Base-by-base conservation (phyloP, 2,113 vertebrate genomes). In the Dipodomys spectabilis region DNA sequence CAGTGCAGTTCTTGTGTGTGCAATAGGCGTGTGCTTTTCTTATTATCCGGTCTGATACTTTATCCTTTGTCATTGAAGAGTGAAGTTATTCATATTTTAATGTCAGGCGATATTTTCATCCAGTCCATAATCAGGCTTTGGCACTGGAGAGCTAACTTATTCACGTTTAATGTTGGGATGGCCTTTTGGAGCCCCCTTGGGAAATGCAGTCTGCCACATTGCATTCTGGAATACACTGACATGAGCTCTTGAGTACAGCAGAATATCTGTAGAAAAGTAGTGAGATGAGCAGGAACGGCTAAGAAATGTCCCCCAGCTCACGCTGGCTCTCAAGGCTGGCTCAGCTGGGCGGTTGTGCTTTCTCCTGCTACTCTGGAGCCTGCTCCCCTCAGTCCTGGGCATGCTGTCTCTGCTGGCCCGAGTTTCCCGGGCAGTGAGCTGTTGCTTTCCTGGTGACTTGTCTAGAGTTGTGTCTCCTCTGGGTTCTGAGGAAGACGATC, bases 321-420 rank as follows among this genome's bases (percentile, higher is more conserved):
- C 12, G 6, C 16, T 16, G n/a, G 0, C 2, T 53, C 79, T 84
- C 22, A 39, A 39, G 39, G 39, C 39, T 39, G 39, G 39, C 39
- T 39, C 39, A 39, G 39, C 39, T 39, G 39, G 39, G 39, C 5
- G 39, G 39, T 5, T 39, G 39, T 39, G 39, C 35, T 19, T 60
- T 39, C 30, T 53, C 22, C 16, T 53, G 1, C 19, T 49, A 28
- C 12, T 1, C 8, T 1, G 30, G 64, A 5, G 35, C 7, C 53
- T 3, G 2, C 53, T 53, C 3, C 5, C 7, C 10, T 25, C 39
- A 35, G 0, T 32, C 23, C 4, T 78, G 57, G 12, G 0, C 3
- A 39, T 9, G 45, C 7, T 2, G 5, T 7, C 39, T 39, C n/a
- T 22, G 23, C 39, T 1, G 60, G n/a, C n/a, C 78, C 6, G 22